A percentile compares a stretch with the other conserved stretches of the same genome.
Conservation (phyloP, 2,113 vertebrate genomes). For the Typhlomys cinereus region DNA sequence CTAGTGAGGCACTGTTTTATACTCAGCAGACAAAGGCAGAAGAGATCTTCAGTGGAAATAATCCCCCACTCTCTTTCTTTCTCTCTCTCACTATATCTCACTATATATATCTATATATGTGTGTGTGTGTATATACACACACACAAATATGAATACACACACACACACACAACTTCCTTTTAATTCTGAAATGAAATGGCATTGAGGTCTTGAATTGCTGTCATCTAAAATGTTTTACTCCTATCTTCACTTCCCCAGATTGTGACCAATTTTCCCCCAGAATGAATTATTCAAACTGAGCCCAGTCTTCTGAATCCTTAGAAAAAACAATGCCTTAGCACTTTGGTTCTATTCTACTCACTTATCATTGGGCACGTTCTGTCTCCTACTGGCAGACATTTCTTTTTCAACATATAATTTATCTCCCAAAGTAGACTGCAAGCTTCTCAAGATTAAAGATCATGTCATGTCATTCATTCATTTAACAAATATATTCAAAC, state of each 20-base stretch:
- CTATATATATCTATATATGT: background rate
- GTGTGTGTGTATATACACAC: too few species aligned
- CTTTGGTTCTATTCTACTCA: constrained; percentile 54
- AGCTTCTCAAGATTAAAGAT: constrained; percentile 47
- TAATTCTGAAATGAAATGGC: constrained; percentile 65
- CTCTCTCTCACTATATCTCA: too few species aligned
- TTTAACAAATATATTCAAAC: constrained; percentile 50
- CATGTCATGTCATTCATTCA: constrained; percentile 31
- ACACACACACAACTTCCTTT: constrained; percentile 63
- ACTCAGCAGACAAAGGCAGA: constrained; percentile 58
- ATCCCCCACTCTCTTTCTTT: too few species aligned
- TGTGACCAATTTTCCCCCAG: constrained; percentile 68
- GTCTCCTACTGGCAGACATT: constrained; percentile 35
- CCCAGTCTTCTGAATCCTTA: constrained; percentile 58
- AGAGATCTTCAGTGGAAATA: constrained; percentile 47
- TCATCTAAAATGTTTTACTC: constrained; percentile 72
- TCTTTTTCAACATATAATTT: constrained; percentile 59
- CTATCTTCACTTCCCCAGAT: constrained; percentile 63
- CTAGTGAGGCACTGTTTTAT: constrained; percentile 63
- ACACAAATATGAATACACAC: too few species aligned
- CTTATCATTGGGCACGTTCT: constrained; percentile 65
- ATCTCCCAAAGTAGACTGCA: constrained; percentile 53
- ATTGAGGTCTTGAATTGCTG: constrained; percentile 68
- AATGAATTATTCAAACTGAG: constrained; percentile 75
- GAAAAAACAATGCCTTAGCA: constrained; percentile 65